Conservation (phyloP, 2,888 invertebrate genomes). For the Choreutis nemorana region DNA sequence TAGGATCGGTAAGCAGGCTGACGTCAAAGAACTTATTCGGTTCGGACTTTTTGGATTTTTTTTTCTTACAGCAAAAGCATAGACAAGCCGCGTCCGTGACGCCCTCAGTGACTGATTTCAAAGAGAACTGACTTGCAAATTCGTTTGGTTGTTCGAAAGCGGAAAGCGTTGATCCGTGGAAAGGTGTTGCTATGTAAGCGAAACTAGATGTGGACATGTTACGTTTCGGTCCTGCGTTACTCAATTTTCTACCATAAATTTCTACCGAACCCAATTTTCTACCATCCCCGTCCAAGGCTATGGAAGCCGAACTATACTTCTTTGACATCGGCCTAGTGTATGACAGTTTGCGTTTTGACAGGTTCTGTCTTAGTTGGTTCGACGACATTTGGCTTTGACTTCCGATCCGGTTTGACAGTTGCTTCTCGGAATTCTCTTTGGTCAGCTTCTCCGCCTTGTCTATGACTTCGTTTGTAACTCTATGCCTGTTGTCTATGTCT, state of each 20-base stretch:
- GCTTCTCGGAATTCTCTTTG: slow-evolving; percentile 18
- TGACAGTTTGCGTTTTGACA: slow-evolving; percentile 44
- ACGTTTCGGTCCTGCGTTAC: slow-evolving; percentile 58
- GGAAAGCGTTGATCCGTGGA: slow-evolving; percentile 84
- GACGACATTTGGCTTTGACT: no score
- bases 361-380: slow-evolving; percentile 26
- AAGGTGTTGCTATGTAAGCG: slow-evolving; percentile 83
- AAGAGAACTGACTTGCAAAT: slow-evolving; percentile 79
- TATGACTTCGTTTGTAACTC: no score
- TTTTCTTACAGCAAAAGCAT: slow-evolving; percentile 48
- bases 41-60: slow-evolving; percentile 26
- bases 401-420: slow-evolving; percentile 17
- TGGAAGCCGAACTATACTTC: slow-evolving; percentile 67
- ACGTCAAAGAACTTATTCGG: slow-evolving; percentile 77
- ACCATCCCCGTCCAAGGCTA: slow-evolving; percentile 66
- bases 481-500: no score
- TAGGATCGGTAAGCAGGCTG: slow-evolving; percentile 74
- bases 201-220: slow-evolving; percentile 84
- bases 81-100: slow-evolving; percentile 56
- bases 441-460: slow-evolving; percentile 16
- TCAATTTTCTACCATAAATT: slow-evolving; percentile 33
- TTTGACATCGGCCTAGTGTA: slow-evolving; percentile 38
- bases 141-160: slow-evolving; percentile 77
- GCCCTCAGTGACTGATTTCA: slow-evolving; percentile 71
- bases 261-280: slow-evolving; percentile 48